Conservation (phyloP, 2,888 invertebrate genomes). For the Scelioninae gen. 2 region DNA sequence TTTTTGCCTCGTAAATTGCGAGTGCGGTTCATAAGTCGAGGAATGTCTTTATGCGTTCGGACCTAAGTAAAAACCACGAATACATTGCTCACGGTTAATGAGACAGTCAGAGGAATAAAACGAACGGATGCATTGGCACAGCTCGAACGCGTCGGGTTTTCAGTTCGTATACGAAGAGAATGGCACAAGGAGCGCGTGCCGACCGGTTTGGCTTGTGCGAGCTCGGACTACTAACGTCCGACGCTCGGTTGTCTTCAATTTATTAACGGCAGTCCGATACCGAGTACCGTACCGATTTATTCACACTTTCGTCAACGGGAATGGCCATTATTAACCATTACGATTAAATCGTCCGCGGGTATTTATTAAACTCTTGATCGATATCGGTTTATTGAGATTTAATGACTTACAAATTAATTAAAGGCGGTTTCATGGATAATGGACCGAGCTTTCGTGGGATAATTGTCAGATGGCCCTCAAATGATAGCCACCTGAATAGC, state of each 20-base stretch:
- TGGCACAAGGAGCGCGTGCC: constrained; percentile 66
- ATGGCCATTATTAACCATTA: constrained; percentile 23
- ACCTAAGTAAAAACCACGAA: constrained; percentile 29
- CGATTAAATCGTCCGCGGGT: constrained; percentile 20
- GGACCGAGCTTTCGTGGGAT: constrained; percentile 2
- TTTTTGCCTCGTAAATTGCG: constrained; percentile 7
- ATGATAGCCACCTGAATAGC: no score
- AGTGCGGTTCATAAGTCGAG: constrained; percentile 5
- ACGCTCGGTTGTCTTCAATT: constrained; percentile 63
- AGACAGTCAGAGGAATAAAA: constrained; percentile 49
- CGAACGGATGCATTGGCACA: constrained; percentile 39
- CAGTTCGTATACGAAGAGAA: constrained; percentile 48
- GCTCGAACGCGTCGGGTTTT: constrained; percentile 35
- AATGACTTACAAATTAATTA: constrained; percentile 23
- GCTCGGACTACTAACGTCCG: constrained; percentile 60
- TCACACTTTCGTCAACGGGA: constrained; percentile 11
- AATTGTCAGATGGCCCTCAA: no score
- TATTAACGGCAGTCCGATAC: constrained; percentile 59
- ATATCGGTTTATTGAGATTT: constrained; percentile 15
- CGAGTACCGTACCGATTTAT: constrained; percentile 44
- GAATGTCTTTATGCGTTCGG: constrained; percentile 40
- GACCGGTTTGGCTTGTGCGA: constrained; percentile 72
- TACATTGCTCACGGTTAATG: constrained; percentile 43
- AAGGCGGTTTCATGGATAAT: constrained; percentile 30
- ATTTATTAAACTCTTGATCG: constrained; percentile 8